Percentiles rank a stretch among this genome's conserved stretches.
phyloP scores from a whole-genome alignment of 2,888 invertebrate genomes.

The Panopea generosa region DNA sequence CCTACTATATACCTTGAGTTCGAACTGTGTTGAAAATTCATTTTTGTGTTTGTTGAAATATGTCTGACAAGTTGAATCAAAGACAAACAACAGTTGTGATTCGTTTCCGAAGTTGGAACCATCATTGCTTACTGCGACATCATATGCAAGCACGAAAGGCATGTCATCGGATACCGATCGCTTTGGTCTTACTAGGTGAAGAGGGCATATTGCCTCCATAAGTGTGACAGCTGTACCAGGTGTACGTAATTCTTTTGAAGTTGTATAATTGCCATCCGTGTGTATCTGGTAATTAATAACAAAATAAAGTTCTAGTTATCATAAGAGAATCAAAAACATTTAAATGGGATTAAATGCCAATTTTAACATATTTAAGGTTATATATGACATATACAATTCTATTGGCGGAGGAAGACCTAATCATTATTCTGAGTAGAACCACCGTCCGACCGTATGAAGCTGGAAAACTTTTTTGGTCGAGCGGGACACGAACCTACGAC shows the following conservation, averaged over 20 bases:
- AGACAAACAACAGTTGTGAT: not conserved
- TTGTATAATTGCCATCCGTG: not conserved
- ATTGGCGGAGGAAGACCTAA: no score
- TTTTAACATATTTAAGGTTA: no score
- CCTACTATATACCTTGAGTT: not conserved
- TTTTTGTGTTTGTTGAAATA: not conserved
- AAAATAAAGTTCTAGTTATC: not conserved
- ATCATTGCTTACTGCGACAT: constrained; percentile 11
- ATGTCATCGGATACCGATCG: not conserved
- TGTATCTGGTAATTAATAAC: not conserved
- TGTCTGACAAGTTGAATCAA: constrained; percentile 12
- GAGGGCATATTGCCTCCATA: not conserved
- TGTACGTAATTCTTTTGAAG: not conserved
- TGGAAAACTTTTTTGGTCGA: no score
- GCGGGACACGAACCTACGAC: no score
- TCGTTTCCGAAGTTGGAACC: constrained; percentile 2
- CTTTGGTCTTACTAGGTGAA: not conserved
- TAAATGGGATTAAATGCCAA: not conserved
- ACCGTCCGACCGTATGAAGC: no score
- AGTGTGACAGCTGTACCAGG: not conserved
- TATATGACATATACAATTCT: no score
- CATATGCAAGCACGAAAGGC: constrained; percentile 7
- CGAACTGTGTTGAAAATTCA: not conserved
- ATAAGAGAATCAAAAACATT: not conserved
- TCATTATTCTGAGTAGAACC: no score